A percentile compares a stretch with the other conserved stretches of the same genome.
Conservation (phyloP, 2,113 vertebrate species). For the Conger conger region DNA sequence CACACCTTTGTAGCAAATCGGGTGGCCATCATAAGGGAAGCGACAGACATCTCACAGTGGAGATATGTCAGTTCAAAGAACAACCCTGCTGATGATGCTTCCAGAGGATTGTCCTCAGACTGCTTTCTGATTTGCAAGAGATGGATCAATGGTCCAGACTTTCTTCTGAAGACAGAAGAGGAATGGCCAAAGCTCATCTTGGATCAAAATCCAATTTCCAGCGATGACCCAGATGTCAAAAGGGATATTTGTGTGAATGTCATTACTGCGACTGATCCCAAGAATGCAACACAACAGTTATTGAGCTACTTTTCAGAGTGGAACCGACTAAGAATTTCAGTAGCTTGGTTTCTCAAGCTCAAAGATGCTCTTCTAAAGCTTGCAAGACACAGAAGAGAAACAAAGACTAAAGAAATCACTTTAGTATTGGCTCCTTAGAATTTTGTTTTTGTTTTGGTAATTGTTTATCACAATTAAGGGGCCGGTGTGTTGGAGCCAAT, state of each 20-base stretch:
- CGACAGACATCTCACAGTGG: not conserved
- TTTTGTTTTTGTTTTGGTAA: too few relatives aligned
- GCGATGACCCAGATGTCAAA: not conserved
- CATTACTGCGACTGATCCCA: not conserved
- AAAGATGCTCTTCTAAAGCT: not conserved
- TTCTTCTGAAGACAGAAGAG: not conserved
- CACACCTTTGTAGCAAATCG: too few relatives aligned
- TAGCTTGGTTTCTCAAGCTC: not conserved
- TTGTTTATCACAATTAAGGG: too few relatives aligned
- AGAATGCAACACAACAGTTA: not conserved
- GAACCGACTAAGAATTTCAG: not conserved
- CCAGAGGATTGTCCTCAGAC: not conserved
- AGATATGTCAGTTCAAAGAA: not conserved
- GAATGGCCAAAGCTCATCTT: not conserved
- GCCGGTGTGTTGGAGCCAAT: too few relatives aligned
- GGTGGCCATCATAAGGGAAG: not conserved
- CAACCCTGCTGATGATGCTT: not conserved
- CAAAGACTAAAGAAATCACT: too few relatives aligned
- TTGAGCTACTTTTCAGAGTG: not conserved
- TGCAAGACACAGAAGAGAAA: not conserved
- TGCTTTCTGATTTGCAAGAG: not conserved
- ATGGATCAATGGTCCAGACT: not conserved
- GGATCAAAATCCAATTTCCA: too few relatives aligned
- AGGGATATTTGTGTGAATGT: not conserved
- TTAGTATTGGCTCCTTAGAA: too few relatives aligned